Evolutionary conservation across 2,797 vertebrate species (phyloP).

Genomic region (Sebastolobus alascanus): DNA sequence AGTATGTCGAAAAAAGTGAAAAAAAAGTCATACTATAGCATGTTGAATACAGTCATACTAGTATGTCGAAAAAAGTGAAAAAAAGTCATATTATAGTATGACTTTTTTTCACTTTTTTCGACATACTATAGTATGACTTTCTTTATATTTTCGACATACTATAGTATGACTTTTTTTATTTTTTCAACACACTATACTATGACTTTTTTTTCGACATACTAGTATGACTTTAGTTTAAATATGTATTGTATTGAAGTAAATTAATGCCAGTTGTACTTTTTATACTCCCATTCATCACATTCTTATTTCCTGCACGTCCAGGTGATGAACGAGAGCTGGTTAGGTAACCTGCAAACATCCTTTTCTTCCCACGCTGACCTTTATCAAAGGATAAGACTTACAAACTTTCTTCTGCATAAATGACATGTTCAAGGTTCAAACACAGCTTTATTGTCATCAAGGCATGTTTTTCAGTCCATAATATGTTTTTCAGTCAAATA

Average conservation of each 20-base stretch:
- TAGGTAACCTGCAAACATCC: conserved; percentile 14
- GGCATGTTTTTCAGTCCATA: conserved; percentile 54
- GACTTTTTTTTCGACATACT: too few species aligned
- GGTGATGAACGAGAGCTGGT: conserved; percentile 36
- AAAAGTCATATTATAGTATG: background rate
- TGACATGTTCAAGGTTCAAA: conserved; percentile 59
- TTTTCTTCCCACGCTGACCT: conserved; percentile 34
- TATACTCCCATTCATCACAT: background rate
- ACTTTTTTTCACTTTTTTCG: background rate
- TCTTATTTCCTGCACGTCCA: conserved; percentile 51
- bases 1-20: too few species aligned
- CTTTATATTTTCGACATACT: too few species aligned
- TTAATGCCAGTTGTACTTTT: background rate
- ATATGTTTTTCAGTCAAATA: too few species aligned
- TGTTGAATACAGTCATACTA: too few species aligned
- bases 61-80: too few species aligned
- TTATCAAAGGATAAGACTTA: conserved; percentile 17
- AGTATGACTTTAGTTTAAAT: too few species aligned
- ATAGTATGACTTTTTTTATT: background rate
- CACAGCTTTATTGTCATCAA: conserved; percentile 72
- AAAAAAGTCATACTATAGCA: too few species aligned
- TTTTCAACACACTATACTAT: too few species aligned
- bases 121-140: background rate
- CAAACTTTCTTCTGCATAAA: conserved; percentile 42
- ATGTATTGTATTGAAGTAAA: too few species aligned